Conservation (phyloP, 2,797 vertebrate species). For the Acropternis orthonyx region DNA sequence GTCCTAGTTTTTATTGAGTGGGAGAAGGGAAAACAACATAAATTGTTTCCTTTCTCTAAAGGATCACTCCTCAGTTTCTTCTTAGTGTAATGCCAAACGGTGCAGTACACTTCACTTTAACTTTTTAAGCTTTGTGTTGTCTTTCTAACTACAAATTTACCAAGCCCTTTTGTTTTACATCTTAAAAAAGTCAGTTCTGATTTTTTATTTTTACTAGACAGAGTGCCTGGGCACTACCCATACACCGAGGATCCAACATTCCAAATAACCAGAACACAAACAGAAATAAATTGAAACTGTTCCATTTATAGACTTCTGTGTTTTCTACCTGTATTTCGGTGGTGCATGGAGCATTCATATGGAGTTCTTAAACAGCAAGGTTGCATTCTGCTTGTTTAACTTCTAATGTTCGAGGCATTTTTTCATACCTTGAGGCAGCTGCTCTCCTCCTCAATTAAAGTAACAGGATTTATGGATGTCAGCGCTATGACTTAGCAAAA, state of each 20-base stretch:
- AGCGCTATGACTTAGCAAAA: neutral
- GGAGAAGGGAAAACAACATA: neutral
- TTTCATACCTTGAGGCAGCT: neutral
- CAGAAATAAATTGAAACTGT: neutral
- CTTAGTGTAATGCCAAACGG: neutral
- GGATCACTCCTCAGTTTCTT: neutral
- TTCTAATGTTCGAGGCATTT: neutral
- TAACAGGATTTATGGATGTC: neutral
- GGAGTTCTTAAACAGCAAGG: neutral
- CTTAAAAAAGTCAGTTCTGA: neutral
- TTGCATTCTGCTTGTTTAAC: neutral
- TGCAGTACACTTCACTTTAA: rapidly evolving
- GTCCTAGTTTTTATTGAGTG: neutral
- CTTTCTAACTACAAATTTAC: neutral
- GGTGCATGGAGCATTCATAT: neutral
- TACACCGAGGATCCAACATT: neutral
- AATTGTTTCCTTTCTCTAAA: neutral
- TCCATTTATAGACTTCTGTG: neutral
- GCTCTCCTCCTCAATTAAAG: neutral
- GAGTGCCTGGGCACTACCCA: neutral
- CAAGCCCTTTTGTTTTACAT: neutral
- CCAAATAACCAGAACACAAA: neutral
- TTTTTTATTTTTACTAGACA: neutral
- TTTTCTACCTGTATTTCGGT: neutral
- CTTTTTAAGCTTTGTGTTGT: neutral